Percentiles rank a stretch among this genome's conserved stretches.
Conservation (phyloP, 2,797 vertebrate genomes). For the Aeoliscus strigatus region DNA sequence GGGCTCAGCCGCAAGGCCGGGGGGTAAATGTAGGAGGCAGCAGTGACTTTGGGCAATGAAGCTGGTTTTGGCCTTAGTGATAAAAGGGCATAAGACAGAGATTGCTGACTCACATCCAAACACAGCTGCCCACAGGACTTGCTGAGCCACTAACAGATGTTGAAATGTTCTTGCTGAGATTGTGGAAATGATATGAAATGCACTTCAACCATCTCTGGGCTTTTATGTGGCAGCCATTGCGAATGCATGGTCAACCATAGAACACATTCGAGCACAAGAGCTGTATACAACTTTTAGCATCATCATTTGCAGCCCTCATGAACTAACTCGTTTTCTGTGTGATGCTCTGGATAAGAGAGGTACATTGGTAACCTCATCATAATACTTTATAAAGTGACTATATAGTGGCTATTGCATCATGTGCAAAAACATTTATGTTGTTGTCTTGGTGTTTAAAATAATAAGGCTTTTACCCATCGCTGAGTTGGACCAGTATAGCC, state of each 20-base stretch:
- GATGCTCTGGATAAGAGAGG: constrained; percentile 47
- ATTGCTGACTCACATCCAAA: constrained; percentile 42
- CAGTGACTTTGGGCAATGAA: constrained; percentile 49
- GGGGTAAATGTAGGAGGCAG: constrained; percentile 45
- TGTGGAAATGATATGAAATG: constrained; percentile 12
- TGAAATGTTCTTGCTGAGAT: constrained; percentile 20
- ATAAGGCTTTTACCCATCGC: constrained; percentile 81
- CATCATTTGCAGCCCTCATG: neutral
- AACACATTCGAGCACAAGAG: no score
- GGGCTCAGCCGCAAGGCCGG: constrained; percentile 15
- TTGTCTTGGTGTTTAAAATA: no score
- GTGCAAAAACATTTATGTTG: constrained; percentile 28
- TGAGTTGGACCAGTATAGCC: constrained; percentile 89
- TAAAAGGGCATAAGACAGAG: constrained; percentile 21
- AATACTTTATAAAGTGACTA: constrained; percentile 38
- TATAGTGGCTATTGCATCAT: constrained; percentile 40
- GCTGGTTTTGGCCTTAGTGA: constrained; percentile 22
- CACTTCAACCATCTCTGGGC: no score
- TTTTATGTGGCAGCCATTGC: no score
- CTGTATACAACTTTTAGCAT: no score
- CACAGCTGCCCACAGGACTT: constrained; percentile 25
- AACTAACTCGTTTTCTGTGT: constrained; percentile 32
- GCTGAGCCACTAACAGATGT: constrained; percentile 41
- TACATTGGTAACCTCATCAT: constrained; percentile 34
- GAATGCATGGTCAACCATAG: no score